Evolutionary conservation across 2,113 vertebrate genomes (phyloP), one percentile per base, ranked within the genome.

Genomic region (Syngnathus scovelli): DNA sequence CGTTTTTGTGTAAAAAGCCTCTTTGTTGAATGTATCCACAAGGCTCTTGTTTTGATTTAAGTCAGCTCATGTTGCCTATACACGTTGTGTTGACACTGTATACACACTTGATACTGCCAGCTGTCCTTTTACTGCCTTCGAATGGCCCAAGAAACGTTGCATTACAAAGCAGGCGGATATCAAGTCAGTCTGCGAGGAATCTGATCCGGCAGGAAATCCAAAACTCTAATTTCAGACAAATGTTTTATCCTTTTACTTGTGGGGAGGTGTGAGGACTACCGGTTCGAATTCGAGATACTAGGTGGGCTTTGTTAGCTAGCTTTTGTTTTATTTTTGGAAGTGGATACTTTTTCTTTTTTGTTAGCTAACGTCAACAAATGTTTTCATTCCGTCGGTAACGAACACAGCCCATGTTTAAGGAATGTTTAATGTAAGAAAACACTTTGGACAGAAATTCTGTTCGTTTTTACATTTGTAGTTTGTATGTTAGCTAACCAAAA

Each of bases 1-100:
- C 7, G 11, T 23, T 44, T 36, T 27, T n/a, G 33, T 10, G 46
- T 75, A 69, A 76, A 69, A 69, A 68, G 51, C 61, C 27, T 46
- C 71, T 67, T 61, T 91, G 89, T 93, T 91, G 90, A 69, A 77
- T 85, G 81, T 92, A 78, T 90, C 89, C 87, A 93, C 89, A 89
- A 68, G 78, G 77, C 80, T 76, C 74, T 49, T 91, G 89, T 91
- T 91, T 83, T 85, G 76, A 84, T 70, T 86, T 89, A 60, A 76
- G 80, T 10, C 9, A 68, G 36, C 56, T 23, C 51, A 18, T 91
- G 87, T 92, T 93, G 85, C 79, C 71, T 90, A 92, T 81, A 90
- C 90, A 91, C 72, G 70, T 69, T 62, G 61, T 91, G 89, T 91
- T 92, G 88, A 89, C 79, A 92, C 80, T 90, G 78, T 88, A 90